Percentiles rank a stretch among this genome's conserved stretches.
Conservation (phyloP, 2,888 invertebrate genomes). For the Temnothorax rugatulus region DNA sequence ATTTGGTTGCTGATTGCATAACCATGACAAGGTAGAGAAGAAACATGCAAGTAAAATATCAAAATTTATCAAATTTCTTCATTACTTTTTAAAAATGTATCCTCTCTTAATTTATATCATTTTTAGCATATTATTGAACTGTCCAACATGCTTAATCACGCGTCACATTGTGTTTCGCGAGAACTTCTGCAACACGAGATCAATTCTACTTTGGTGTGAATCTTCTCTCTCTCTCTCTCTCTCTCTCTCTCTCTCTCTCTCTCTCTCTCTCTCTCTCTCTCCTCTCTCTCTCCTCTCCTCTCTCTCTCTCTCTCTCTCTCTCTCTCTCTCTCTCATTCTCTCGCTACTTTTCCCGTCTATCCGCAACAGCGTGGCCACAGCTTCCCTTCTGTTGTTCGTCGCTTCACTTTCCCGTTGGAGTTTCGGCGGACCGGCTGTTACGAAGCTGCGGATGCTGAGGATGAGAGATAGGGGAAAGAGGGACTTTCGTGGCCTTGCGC, state of each 20-base stretch:
- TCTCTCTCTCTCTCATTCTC: conserved; percentile 26
- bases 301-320: conserved; percentile 18
- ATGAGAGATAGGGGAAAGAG: conserved; percentile 54
- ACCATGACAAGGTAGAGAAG: neutral
- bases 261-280: conserved; percentile 29
- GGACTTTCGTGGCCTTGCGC: conserved; percentile 65
- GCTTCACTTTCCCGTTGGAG: conserved; percentile 68
- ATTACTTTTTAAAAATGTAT: neutral
- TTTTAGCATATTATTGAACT: neutral
- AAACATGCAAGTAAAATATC: neutral
- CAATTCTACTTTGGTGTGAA: conserved; percentile 37
- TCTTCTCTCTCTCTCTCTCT: conserved; percentile 29
- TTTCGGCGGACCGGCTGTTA: conserved; percentile 74
- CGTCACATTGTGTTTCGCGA: conserved; percentile 3
- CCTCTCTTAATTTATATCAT: neutral
- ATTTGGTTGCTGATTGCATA: conserved; percentile 62
- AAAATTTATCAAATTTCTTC: neutral
- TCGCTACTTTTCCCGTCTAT: conserved; percentile 32
- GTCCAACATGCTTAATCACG: conserved; percentile 10
- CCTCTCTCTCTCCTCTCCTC: conserved; percentile 25
- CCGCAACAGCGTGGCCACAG: conserved; percentile 62
- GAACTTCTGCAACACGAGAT: conserved; percentile 34
- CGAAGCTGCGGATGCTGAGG: conserved; percentile 69
- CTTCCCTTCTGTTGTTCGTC: conserved; percentile 66
- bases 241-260: conserved; percentile 27